These are phyloP conservation scores for Drosophila sulfurigaster DNA, from an alignment of 1,140 invertebrate species.

Conservation along the genomic window DNA sequence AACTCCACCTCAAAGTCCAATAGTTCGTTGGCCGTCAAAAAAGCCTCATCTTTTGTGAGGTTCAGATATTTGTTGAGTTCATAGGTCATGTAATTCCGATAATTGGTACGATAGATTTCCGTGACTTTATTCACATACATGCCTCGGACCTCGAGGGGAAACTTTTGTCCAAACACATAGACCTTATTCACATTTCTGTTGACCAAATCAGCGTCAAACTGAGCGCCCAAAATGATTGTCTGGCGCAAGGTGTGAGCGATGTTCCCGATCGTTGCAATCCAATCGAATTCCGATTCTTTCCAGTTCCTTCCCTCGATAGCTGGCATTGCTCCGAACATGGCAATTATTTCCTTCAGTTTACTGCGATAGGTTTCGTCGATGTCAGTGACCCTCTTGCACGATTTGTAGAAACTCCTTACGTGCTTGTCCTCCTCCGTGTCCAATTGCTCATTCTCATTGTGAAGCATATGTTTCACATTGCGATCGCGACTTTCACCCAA, in stretches of 20 bases:
- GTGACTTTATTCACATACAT: constrained; percentile 65
- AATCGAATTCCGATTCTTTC: constrained; percentile 50
- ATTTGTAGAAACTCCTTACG: constrained; percentile 54
- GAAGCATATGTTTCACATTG: constrained; percentile 51
- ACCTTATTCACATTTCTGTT: constrained; percentile 54
- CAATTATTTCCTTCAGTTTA: constrained; percentile 35
- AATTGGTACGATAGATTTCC: constrained; percentile 40
- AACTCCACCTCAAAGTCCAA: constrained; percentile 69
- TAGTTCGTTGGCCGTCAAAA: constrained; percentile 54
- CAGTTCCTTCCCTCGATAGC: constrained; percentile 43
- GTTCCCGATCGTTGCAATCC: constrained; percentile 38
- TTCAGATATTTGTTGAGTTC: constrained; percentile 46
- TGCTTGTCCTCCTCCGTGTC: constrained; percentile 43
- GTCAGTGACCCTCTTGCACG: constrained; percentile 32
- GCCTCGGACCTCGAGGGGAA: constrained; percentile 46
- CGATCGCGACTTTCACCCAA: constrained; percentile 55
- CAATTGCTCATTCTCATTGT: neutral
- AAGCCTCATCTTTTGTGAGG: constrained; percentile 32
- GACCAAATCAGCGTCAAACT: constrained; percentile 58
- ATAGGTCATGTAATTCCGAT: constrained; percentile 26
- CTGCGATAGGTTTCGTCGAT: constrained; percentile 20
- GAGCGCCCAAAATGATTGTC: constrained; percentile 49
- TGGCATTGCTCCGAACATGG: constrained; percentile 56
- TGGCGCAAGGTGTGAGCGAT: constrained; percentile 23
- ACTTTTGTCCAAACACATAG: constrained; percentile 58